Evolutionary conservation across 2,113 vertebrate genomes (phyloP).

Genomic region (Tenrec ecaudatus): DNA sequence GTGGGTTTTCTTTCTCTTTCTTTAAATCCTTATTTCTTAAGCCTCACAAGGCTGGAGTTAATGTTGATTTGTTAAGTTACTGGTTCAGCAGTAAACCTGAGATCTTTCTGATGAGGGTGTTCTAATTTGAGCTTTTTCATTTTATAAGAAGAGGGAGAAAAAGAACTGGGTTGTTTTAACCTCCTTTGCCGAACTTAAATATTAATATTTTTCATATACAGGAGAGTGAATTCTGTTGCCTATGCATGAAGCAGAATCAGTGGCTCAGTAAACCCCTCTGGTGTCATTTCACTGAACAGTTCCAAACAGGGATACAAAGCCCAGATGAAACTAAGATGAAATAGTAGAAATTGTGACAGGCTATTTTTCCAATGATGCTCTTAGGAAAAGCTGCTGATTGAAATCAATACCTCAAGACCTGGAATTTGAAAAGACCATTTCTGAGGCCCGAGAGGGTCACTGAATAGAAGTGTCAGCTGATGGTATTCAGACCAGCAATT

Average conservation of each 20-base stretch:
- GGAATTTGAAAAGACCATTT: conserved; percentile 88
- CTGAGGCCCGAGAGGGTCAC: conserved; percentile 88
- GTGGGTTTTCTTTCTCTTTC: no score
- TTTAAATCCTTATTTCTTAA: not conserved
- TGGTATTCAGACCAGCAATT: conserved; percentile 83
- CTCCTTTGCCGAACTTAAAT: conserved; percentile 61
- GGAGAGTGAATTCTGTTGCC: conserved; percentile 62
- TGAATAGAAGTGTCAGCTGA: conserved; percentile 83
- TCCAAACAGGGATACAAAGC: conserved; percentile 83
- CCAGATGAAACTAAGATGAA: conserved; percentile 75
- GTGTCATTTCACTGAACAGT: conserved; percentile 73
- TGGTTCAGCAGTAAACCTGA: not conserved
- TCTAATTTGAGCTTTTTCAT: conserved; percentile 36
- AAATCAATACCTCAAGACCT: conserved; percentile 89
- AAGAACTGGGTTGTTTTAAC: not conserved
- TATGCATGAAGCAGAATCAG: conserved; percentile 78
- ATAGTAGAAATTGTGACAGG: conserved; percentile 81
- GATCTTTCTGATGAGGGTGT: conserved; percentile 31
- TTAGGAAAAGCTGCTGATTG: conserved; percentile 90
- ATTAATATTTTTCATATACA: conserved; percentile 69
- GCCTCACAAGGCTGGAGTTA: not conserved
- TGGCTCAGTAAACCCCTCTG: conserved; percentile 71
- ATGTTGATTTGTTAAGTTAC: not conserved
- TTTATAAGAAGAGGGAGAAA: conserved; percentile 34
- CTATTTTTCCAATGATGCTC: conserved; percentile 83